Conservation (phyloP, 2,888 invertebrate species). For the Drosophila pegasa region DNA sequence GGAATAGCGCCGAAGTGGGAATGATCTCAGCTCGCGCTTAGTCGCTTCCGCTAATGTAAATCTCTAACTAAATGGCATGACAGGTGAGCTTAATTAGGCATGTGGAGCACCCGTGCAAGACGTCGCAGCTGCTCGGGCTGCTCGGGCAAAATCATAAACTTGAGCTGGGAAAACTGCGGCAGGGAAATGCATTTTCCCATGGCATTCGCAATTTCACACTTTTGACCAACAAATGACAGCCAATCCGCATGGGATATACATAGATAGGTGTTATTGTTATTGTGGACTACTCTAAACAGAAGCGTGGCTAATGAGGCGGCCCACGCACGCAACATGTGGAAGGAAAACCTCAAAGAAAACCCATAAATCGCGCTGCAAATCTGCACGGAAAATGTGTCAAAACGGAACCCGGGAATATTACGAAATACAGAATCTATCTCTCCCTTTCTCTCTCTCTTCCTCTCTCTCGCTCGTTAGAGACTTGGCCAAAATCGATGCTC, state of each 20-base stretch:
- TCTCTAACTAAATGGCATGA: constrained; percentile 2
- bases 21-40: constrained; percentile 40
- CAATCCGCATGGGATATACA: constrained; percentile 48
- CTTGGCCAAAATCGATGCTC: constrained; percentile 42
- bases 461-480: not conserved
- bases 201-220: constrained; percentile 60
- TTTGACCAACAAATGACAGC: constrained; percentile 32
- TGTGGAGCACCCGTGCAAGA: not conserved
- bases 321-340: constrained; percentile 38
- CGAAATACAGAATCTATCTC: constrained; percentile 15
- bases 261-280: too few relatives aligned
- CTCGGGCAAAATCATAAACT: constrained; percentile 26
- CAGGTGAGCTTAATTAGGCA: constrained; percentile 25
- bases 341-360: constrained; percentile 58
- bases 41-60: constrained; percentile 27
- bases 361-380: constrained; percentile 54
- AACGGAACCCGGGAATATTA: constrained; percentile 39
- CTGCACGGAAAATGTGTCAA: constrained; percentile 66
- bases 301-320: constrained; percentile 61
- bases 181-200: constrained; percentile 57
- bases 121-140: constrained; percentile 21
- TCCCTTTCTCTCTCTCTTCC: not conserved
- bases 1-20: constrained; percentile 34
- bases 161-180: constrained; percentile 61
- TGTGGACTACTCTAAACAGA: constrained; percentile 60